These are phyloP conservation scores for Nowickia ferox DNA, from an alignment of 2,888 invertebrate genomes.

Conservation along the genomic window DNA sequence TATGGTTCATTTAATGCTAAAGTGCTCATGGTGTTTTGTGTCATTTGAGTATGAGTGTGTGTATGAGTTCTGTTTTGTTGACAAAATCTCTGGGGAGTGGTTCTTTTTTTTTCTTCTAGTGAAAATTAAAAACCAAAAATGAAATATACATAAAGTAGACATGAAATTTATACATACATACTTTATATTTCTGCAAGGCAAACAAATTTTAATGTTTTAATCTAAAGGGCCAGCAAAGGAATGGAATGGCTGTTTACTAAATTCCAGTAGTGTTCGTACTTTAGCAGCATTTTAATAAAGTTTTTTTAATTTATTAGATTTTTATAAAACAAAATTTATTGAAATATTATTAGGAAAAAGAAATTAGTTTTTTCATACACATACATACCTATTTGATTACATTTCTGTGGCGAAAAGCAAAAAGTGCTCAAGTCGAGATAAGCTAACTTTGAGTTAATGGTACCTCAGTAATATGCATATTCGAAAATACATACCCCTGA, in stretches of 20 bases:
- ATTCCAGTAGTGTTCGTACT: slow-evolving; percentile 10
- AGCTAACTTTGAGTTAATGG: too few relatives aligned
- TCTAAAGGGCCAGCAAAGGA: slow-evolving; percentile 24
- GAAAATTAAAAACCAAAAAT: slow-evolving; percentile 54
- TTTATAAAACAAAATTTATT: neutral
- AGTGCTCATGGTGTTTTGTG: slow-evolving; percentile 53
- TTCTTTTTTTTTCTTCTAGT: slow-evolving; percentile 6
- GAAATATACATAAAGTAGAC: slow-evolving; percentile 1
- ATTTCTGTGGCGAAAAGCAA: too few relatives aligned
- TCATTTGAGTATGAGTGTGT: neutral
- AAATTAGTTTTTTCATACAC: too few relatives aligned
- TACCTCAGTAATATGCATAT: too few relatives aligned
- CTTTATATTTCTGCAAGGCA: slow-evolving; percentile 46
- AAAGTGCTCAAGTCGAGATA: too few relatives aligned
- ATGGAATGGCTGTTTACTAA: slow-evolving; percentile 19
- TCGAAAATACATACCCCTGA: too few relatives aligned
- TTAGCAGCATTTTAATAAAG: slow-evolving; percentile 18
- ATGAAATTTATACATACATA: slow-evolving; percentile 3
- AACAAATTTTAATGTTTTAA: slow-evolving; percentile 63
- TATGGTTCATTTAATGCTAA: slow-evolving; percentile 65
- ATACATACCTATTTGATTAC: too few relatives aligned
- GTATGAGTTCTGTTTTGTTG: slow-evolving; percentile 36
- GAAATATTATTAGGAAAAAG: neutral
- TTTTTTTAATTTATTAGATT: slow-evolving; percentile 14
- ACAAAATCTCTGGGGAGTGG: slow-evolving; percentile 44